Evolutionary conservation across 1,140 invertebrate species (phyloP).

Genomic region (Heliconius hermathena): DNA sequence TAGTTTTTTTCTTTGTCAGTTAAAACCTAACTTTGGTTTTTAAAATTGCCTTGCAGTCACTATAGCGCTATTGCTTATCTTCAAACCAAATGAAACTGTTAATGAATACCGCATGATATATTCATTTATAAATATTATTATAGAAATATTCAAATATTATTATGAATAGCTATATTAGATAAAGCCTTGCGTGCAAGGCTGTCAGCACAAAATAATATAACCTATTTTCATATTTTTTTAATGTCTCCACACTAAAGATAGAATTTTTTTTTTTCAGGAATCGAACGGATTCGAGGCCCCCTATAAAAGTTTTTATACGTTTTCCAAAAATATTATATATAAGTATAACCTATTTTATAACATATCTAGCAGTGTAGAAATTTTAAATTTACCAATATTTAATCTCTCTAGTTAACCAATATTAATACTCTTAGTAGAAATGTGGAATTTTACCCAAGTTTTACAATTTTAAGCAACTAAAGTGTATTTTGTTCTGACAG

Average conservation of each 20-base stretch:
- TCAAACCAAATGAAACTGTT: background rate
- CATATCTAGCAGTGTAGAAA: background rate
- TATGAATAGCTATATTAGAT: slow-evolving; percentile 16
- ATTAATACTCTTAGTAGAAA: too few relatives aligned
- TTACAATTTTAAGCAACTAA: too few relatives aligned
- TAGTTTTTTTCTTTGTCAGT: background rate
- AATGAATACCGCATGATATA: background rate
- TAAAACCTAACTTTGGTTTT: slow-evolving; percentile 33
- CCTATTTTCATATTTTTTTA: background rate
- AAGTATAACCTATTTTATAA: background rate
- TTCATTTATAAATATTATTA: background rate
- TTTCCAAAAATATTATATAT: background rate
- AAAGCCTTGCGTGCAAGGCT: slow-evolving; percentile 5
- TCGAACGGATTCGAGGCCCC: too few relatives aligned
- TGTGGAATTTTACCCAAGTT: too few relatives aligned
- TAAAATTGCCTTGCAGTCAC: slow-evolving; percentile 20
- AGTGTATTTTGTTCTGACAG: background rate
- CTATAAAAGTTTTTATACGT: too few relatives aligned
- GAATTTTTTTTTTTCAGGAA: too few relatives aligned
- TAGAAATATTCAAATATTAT: background rate
- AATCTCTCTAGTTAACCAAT: too few relatives aligned
- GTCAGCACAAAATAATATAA: background rate
- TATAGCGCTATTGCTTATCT: slow-evolving; percentile 3
- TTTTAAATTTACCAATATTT: background rate
- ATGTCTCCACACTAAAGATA: too few relatives aligned